phyloP scores from a whole-genome alignment of 1,140 invertebrate species.

The Manduca sexta region DNA sequence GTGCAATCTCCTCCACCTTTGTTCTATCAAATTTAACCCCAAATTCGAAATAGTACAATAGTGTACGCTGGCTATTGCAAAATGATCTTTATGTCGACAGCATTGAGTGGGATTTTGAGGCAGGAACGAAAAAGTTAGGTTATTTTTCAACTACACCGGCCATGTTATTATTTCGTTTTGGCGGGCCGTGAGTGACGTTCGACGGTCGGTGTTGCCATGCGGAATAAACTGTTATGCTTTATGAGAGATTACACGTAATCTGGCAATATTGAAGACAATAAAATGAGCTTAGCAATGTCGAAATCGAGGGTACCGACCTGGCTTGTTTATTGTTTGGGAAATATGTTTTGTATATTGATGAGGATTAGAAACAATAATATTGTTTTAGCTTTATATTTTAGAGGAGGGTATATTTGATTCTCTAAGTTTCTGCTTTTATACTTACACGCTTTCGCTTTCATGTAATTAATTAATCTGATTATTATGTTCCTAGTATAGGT shows the following conservation, averaged over 20 bases:
- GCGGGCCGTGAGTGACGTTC: conserved; percentile 60
- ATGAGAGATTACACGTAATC: conserved; percentile 71
- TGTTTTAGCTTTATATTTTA: not conserved
- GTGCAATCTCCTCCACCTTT: conserved; percentile 52
- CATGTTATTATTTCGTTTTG: conserved; percentile 70
- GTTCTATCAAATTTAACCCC: conserved; percentile 54
- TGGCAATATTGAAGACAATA: conserved; percentile 73
- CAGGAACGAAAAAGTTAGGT: conserved; percentile 13
- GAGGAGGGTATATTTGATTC: too few relatives aligned
- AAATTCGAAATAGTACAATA: conserved; percentile 17
- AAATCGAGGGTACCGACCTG: conserved; percentile 27
- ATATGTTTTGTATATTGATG: not conserved
- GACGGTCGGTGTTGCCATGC: conserved; percentile 65
- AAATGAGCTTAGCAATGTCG: conserved; percentile 59
- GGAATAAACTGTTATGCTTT: conserved; percentile 70
- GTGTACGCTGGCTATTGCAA: conserved; percentile 7
- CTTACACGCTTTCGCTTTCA: not conserved
- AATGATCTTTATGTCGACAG: conserved; percentile 6
- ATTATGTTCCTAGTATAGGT: not conserved
- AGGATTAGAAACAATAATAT: not conserved
- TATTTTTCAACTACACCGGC: conserved; percentile 14
- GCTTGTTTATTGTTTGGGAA: conserved; percentile 8
- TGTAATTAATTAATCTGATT: not conserved
- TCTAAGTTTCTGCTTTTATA: not conserved
- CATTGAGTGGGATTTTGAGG: conserved; percentile 25